Base-by-base conservation (phyloP, 2,113 vertebrate genomes). In the Spermophilus dauricus region DNA sequence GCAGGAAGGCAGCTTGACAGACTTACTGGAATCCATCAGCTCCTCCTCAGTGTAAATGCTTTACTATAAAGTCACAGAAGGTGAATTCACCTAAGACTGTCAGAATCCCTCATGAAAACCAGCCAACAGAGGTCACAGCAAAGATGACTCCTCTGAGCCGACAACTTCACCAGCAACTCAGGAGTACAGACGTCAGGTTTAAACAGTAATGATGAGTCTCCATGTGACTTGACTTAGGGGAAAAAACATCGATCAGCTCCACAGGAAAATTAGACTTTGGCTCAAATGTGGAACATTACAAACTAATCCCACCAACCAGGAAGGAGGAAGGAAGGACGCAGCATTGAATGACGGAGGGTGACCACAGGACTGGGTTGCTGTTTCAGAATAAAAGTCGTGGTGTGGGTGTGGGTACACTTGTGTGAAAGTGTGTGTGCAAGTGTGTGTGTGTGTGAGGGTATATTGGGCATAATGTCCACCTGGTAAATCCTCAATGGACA, bases 31-130 rank as follows among this genome's bases (percentile, higher is more conserved):
- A 97, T 95, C 96, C 85, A 94, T 91, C 97, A 96, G 94, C 96
- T 97, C 97, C 91, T 96, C 97, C 86, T 95, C 85, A 73, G 98
- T 94, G 96, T 95, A 97, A 96, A 97, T 94, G 82, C 86, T 87
- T 94, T 96, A 96, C 97, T 96, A 97, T 86, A 81, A 94, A 97
- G 93, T 87, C 94, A 72, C 2, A 16, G 97, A 83, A 94, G 0
- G 5, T 67, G 89, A 92, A 97, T 91, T 95, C 86, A 84, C 89
- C 95, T 86, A 94, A 93, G 89, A 95, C 96, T 89, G 69, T 95
- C 93, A 97, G 97, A 92, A 80, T 76, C 91, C 93, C 91, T 84
- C 78, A 80, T 95, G 91, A 97, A 98, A 84, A 95, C 96, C 95
- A 94, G 96, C 94, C 91, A 75, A 94, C 30, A 67, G 69, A 95